These are phyloP conservation scores for Orientallactaga bullata DNA, from an alignment of 2,113 vertebrate genomes.

Conservation along the genomic window DNA sequence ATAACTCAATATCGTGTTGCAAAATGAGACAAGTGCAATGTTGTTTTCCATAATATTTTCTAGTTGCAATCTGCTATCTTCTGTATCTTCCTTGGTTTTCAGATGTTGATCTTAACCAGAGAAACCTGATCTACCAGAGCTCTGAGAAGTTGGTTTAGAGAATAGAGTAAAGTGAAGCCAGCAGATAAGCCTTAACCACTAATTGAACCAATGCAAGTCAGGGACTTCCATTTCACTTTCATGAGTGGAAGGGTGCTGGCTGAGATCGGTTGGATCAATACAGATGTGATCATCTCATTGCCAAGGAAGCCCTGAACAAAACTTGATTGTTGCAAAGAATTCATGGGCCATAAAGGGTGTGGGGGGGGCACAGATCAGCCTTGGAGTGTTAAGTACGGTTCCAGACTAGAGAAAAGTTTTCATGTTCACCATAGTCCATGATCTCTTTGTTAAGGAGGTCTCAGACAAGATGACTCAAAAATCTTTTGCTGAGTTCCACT, in stretches of 20 bases:
- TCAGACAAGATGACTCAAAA: not conserved
- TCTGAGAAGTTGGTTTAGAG: not conserved
- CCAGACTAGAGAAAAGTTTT: not conserved
- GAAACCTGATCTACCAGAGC: not conserved
- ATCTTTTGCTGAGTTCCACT: not conserved
- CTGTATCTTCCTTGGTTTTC: not conserved
- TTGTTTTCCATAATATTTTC: not conserved
- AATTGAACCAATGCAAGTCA: not conserved
- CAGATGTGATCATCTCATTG: not conserved
- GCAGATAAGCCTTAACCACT: not conserved
- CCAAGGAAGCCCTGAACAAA: not conserved
- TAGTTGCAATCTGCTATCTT: not conserved
- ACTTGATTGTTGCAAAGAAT: not conserved
- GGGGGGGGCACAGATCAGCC: not conserved
- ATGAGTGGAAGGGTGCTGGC: fast-evolving
- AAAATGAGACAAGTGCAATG: not conserved
- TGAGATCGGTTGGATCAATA: not conserved
- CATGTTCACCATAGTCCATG: too few relatives aligned
- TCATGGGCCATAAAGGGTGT: too few relatives aligned
- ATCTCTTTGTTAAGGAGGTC: too few relatives aligned
- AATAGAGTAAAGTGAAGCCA: not conserved
- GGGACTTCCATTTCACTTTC: not conserved
- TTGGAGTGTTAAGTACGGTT: not conserved
- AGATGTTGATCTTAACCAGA: not conserved
- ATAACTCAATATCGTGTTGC: not conserved